These are phyloP conservation scores for Tonatia bakeri DNA, from an alignment of 2,113 vertebrate genomes.

Conservation along the genomic window DNA sequence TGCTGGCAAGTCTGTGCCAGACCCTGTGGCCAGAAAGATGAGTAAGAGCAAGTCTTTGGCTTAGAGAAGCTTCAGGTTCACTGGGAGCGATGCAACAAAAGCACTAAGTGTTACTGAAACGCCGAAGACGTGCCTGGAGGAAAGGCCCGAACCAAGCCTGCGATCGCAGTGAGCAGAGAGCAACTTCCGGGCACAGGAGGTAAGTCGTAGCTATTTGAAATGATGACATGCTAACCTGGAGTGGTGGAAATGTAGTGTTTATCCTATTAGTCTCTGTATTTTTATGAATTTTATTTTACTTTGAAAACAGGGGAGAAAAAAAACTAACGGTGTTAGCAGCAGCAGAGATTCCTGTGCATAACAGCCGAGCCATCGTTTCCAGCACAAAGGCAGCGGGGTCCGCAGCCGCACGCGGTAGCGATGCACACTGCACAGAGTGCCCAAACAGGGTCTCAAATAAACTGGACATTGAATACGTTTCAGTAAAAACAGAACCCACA, in stretches of 20 bases:
- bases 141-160: not conserved
- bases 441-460: not conserved
- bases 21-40: rapidly evolving
- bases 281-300: not conserved
- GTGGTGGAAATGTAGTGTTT: not conserved
- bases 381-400: not conserved
- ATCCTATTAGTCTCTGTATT: not conserved
- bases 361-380: not conserved
- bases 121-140: not conserved
- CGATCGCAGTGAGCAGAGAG: not conserved
- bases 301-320: not conserved
- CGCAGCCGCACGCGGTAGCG: not conserved
- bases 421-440: not conserved
- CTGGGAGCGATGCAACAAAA: rapidly evolving
- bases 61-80: not conserved
- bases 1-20: not conserved
- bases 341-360: not conserved
- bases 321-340: not conserved
- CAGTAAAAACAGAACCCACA: not conserved
- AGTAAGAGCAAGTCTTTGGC: not conserved
- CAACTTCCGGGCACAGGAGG: not conserved
- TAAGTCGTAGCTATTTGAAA: not conserved
- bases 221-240: not conserved
- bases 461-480: not conserved
- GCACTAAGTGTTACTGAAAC: not conserved